Conservation (phyloP, 2,888 invertebrate genomes). For the Agonopterix arenella region DNA sequence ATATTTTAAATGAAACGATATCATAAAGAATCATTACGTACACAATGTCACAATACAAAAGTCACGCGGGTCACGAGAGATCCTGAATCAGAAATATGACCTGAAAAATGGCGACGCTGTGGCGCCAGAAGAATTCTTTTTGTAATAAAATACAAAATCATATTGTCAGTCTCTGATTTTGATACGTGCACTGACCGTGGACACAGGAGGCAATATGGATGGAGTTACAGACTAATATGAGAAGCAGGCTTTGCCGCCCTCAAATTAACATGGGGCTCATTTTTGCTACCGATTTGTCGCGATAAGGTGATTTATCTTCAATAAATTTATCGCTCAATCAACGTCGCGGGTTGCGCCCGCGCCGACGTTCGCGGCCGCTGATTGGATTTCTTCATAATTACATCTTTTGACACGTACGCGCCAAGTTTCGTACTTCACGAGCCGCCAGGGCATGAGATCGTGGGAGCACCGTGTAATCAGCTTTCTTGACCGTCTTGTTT, state of each 20-base stretch:
- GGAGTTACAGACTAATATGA: not conserved
- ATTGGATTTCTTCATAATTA: slow-evolving; percentile 77
- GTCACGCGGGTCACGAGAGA: slow-evolving; percentile 39
- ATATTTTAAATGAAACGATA: slow-evolving; percentile 9
- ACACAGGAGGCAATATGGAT: not conserved
- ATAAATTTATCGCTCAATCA: slow-evolving; percentile 72
- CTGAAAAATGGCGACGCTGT: slow-evolving; percentile 47
- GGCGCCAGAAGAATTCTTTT: slow-evolving; percentile 38
- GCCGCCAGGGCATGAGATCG: slow-evolving; percentile 68
- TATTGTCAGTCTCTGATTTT: not conserved
- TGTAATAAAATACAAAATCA: slow-evolving; percentile 6
- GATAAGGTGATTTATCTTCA: slow-evolving; percentile 64
- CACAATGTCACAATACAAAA: slow-evolving; percentile 17
- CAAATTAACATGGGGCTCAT: slow-evolving; percentile 39
- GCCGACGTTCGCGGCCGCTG: slow-evolving; percentile 49
- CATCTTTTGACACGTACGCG: slow-evolving; percentile 75
- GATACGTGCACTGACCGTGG: no score
- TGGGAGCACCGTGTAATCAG: slow-evolving; percentile 75
- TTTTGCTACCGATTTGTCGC: slow-evolving; percentile 68
- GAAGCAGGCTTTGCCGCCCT: slow-evolving; percentile 14
- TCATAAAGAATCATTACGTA: slow-evolving; percentile 10
- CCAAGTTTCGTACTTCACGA: slow-evolving; percentile 69
- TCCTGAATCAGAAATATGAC: slow-evolving; percentile 57
- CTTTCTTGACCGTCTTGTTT: slow-evolving; percentile 69
- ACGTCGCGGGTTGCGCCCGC: slow-evolving; percentile 36